phyloP scores from a whole-genome alignment of 2,113 vertebrate genomes.

The Saguinus midas region DNA sequence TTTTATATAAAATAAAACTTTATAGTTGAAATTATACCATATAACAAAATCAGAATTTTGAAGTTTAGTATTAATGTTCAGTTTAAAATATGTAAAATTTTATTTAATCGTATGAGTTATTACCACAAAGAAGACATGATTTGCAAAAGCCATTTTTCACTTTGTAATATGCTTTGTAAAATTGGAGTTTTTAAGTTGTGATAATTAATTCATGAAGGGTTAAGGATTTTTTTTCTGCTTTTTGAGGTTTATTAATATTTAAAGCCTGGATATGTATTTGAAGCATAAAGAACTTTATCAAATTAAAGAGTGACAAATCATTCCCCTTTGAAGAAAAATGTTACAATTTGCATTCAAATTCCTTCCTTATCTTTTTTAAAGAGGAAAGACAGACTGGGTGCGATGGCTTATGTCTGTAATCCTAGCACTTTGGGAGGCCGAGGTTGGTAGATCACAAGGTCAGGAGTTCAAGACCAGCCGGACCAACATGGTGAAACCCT shows the following conservation, averaged over 20 bases:
- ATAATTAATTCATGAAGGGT: conserved; percentile 74
- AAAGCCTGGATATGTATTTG: conserved; percentile 51
- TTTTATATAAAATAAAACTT: background rate
- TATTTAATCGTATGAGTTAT: conserved; percentile 57
- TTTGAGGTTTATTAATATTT: conserved; percentile 73
- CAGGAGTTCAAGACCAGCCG: no score
- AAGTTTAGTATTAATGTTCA: background rate
- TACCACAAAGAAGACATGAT: conserved; percentile 33
- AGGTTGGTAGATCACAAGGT: no score
- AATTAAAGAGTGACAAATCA: conserved; percentile 67
- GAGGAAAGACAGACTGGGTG: background rate
- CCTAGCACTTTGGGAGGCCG: no score
- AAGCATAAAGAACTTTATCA: conserved; percentile 70
- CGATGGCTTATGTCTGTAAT: no score
- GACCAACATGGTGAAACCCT: no score
- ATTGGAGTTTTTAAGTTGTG: conserved; percentile 59
- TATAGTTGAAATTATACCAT: background rate
- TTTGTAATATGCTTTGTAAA: conserved; percentile 61
- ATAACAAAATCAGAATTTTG: conserved; percentile 11
- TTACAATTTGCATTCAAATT: conserved; percentile 55
- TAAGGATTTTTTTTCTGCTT: conserved; percentile 60
- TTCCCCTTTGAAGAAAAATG: conserved; percentile 64
- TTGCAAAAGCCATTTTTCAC: conserved; percentile 55
- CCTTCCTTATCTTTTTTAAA: conserved; percentile 59
- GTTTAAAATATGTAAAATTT: conserved; percentile 35